Percentiles rank a stretch among this genome's conserved stretches.
Conservation (phyloP, 2,888 invertebrate genomes). For the Ormyrus pomaceus region DNA sequence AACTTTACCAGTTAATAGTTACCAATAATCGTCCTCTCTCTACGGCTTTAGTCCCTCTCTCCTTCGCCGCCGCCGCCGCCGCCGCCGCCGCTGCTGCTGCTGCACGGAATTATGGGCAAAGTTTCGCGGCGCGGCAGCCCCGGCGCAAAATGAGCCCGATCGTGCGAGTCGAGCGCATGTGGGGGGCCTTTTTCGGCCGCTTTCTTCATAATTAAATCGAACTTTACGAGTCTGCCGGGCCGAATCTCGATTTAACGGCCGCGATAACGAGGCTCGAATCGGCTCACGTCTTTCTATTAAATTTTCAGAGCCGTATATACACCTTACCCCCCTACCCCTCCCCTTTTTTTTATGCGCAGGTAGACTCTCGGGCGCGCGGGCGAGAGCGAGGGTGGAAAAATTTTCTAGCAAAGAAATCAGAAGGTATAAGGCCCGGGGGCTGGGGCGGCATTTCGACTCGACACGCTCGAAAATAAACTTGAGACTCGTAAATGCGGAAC, state of each 20-base stretch:
- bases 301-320: neutral
- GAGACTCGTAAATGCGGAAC: constrained; percentile 47
- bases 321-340: too few relatives aligned
- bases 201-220: constrained; percentile 16
- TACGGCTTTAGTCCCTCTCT: constrained; percentile 37
- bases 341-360: too few relatives aligned
- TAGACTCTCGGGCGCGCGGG: too few relatives aligned
- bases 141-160: constrained; percentile 42
- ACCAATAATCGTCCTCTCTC: constrained; percentile 66
- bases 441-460: constrained; percentile 51
- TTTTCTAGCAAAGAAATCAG: neutral
- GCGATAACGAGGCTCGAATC: constrained; percentile 2
- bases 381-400: neutral
- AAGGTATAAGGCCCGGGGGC: neutral
- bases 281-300: constrained; percentile 29
- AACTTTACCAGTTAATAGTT: constrained; percentile 69
- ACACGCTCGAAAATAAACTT: constrained; percentile 52
- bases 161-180: constrained; percentile 4
- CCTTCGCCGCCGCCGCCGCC: neutral
- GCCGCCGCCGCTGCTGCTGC: neutral
- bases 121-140: constrained; percentile 27
- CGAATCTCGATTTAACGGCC: neutral
- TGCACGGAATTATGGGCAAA: constrained; percentile 55
- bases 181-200: neutral
- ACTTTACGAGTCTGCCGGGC: neutral